Evolutionary conservation across 2,888 invertebrate genomes (phyloP).

Genomic region (Leuctra nigra): DNA sequence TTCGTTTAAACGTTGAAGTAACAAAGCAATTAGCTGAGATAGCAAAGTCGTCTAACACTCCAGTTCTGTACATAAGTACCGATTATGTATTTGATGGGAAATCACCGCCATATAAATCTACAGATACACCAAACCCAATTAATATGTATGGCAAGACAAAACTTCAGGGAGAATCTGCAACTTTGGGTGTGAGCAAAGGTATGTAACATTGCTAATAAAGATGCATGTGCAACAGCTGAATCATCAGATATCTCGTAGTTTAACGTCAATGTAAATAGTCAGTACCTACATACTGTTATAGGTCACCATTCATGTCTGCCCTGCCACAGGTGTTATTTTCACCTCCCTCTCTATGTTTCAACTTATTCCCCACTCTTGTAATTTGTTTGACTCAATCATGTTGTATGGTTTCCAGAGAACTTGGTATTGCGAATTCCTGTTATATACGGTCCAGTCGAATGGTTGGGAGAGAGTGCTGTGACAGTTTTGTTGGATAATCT

Average conservation of each 20-base stretch:
- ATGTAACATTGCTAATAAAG: no score
- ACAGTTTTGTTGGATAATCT: conserved; percentile 38
- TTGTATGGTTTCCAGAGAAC: conserved; percentile 36
- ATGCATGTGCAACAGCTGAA: no score
- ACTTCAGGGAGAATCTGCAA: conserved; percentile 42
- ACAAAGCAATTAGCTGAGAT: conserved; percentile 36
- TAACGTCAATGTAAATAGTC: no score
- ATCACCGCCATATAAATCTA: conserved; percentile 41
- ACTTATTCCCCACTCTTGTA: no score
- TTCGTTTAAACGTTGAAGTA: conserved; percentile 40
- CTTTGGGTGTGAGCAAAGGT: conserved; percentile 37
- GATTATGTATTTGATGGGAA: conserved; percentile 50
- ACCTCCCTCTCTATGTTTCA: no score
- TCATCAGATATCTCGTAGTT: no score
- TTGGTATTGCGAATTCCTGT: conserved; percentile 45
- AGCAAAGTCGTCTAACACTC: conserved; percentile 35
- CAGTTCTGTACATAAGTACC: conserved; percentile 45
- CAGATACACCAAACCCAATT: conserved; percentile 41
- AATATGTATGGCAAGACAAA: conserved; percentile 47
- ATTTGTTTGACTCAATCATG: no score
- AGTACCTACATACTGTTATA: no score
- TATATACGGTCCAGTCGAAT: conserved; percentile 44
- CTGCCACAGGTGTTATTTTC: no score
- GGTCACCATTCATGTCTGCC: no score
- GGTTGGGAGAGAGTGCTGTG: conserved; percentile 43